phyloP scores from a whole-genome alignment of 2,888 invertebrate genomes.

The Agonopterix alstromeriana region DNA sequence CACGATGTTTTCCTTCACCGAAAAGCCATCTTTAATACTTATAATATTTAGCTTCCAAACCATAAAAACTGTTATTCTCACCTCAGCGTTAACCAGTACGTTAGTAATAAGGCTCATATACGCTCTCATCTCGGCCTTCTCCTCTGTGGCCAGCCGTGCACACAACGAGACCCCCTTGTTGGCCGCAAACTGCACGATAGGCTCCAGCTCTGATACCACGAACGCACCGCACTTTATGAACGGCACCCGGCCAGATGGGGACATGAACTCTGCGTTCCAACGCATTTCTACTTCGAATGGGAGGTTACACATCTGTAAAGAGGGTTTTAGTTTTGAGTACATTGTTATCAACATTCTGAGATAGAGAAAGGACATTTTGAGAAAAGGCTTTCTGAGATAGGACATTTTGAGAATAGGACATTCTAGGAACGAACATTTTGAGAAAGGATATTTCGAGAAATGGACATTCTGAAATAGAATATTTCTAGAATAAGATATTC shows the following conservation, averaged over 20 bases:
- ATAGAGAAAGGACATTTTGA: too few relatives aligned
- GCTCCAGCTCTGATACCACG: slow-evolving; percentile 92
- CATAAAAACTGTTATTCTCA: slow-evolving; percentile 31
- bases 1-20: too few relatives aligned
- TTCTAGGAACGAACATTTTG: too few relatives aligned
- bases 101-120: slow-evolving; percentile 94
- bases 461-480: too few relatives aligned
- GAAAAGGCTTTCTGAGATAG: too few relatives aligned
- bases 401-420: too few relatives aligned
- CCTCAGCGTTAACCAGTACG: slow-evolving; percentile 94
- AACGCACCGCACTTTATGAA: slow-evolving; percentile 94
- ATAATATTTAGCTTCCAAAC: too few relatives aligned
- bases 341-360: neutral
- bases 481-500: too few relatives aligned
- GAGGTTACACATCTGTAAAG: slow-evolving; percentile 86
- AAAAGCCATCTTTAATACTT: too few relatives aligned
- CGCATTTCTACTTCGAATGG: slow-evolving; percentile 88
- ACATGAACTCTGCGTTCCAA: slow-evolving; percentile 97
- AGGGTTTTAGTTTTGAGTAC: neutral
- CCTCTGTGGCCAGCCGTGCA: slow-evolving; percentile 80
- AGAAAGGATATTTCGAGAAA: too few relatives aligned
- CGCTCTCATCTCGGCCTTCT: slow-evolving; percentile 94
- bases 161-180: slow-evolving; percentile 90
- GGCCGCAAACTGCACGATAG: slow-evolving; percentile 92
- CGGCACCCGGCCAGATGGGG: slow-evolving; percentile 94